phyloP scores from a whole-genome alignment of 2,888 invertebrate species.

The Nomada fucata region DNA sequence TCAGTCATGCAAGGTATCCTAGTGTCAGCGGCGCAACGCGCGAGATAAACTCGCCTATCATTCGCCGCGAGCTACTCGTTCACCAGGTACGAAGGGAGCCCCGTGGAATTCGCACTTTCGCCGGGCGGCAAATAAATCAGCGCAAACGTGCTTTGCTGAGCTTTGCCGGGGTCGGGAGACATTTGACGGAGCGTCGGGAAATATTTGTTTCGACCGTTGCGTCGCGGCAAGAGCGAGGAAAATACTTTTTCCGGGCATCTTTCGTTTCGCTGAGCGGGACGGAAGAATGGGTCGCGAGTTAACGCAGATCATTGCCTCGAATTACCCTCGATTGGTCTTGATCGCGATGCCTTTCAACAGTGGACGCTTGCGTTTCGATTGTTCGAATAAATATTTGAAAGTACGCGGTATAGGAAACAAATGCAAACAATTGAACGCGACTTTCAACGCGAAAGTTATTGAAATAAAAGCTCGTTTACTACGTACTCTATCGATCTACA shows the following conservation, averaged over 20 bases:
- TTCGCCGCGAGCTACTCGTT: slow-evolving; percentile 47
- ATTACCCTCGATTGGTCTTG: not conserved
- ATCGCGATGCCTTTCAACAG: not conserved
- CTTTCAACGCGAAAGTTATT: too few relatives aligned
- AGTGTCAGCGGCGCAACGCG: slow-evolving; percentile 42
- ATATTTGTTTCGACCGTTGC: slow-evolving; percentile 14
- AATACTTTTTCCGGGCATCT: not conserved
- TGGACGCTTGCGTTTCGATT: not conserved
- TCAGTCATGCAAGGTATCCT: slow-evolving; percentile 52
- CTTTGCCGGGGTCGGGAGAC: not conserved
- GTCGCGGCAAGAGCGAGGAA: not conserved
- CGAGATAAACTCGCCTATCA: slow-evolving; percentile 58
- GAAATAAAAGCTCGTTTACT: too few relatives aligned
- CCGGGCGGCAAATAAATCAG: slow-evolving; percentile 43
- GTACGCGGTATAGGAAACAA: not conserved
- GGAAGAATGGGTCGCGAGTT: not conserved
- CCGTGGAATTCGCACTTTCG: slow-evolving; percentile 51
- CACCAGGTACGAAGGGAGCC: slow-evolving; percentile 33
- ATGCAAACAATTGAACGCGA: too few relatives aligned
- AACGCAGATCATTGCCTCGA: not conserved
- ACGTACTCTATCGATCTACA: too few relatives aligned
- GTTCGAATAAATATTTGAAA: not conserved
- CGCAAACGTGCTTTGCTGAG: not conserved
- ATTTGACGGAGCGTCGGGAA: slow-evolving; percentile 1
- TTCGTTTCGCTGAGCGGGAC: not conserved